Conservation (phyloP, 2,113 vertebrate genomes). For the Macquaria ambigua region DNA sequence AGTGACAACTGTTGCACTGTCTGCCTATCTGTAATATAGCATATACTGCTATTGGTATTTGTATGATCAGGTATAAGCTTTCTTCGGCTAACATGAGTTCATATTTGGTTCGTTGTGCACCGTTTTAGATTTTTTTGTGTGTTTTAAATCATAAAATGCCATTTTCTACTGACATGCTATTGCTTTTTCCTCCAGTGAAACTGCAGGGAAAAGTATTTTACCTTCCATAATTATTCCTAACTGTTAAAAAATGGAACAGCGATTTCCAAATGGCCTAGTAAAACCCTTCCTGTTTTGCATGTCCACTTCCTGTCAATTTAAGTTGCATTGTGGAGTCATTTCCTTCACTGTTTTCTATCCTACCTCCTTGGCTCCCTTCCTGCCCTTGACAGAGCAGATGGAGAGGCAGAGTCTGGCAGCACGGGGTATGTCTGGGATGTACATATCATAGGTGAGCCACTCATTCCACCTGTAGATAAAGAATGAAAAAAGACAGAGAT, state of each 20-base stretch:
- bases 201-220: background rate
- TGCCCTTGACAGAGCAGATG: conserved; percentile 98
- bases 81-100: background rate
- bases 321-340: background rate
- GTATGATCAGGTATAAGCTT: background rate
- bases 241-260: background rate
- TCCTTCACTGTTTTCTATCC: conserved; percentile 5
- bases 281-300: conserved; percentile 20
- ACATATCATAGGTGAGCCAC: conserved; percentile 97
- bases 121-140: background rate
- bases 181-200: background rate
- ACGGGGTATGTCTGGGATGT: conserved; percentile 96
- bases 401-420: conserved; percentile 97
- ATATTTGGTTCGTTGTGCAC: background rate
- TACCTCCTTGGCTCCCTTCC: conserved; percentile 98
- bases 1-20: background rate
- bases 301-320: conserved; percentile 4
- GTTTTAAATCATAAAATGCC: background rate
- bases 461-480: conserved; percentile 91
- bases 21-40: background rate
- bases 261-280: background rate
- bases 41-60: background rate
- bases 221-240: background rate
- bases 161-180: background rate
- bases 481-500: background rate